phyloP scores from a whole-genome alignment of 2,113 vertebrate species.

The Corvus hawaiiensis region DNA sequence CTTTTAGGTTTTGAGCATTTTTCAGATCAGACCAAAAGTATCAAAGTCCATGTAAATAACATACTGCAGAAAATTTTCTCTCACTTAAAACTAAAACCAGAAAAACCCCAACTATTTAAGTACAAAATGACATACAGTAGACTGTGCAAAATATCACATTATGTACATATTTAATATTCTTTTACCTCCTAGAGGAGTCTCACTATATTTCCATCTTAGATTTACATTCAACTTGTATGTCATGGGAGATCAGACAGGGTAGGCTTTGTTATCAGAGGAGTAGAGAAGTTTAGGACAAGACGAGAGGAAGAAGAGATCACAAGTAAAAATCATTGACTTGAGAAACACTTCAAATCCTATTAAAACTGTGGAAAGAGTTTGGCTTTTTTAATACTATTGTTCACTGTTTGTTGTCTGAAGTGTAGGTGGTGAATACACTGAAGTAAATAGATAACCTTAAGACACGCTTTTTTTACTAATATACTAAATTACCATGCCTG shows the following conservation, averaged over 20 bases:
- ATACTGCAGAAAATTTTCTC: neutral
- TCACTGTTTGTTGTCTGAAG: neutral
- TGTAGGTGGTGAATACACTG: neutral
- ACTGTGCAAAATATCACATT: neutral
- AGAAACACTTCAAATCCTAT: neutral
- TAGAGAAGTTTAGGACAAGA: neutral
- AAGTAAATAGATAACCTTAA: neutral
- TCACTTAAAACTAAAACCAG: neutral
- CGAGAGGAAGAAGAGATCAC: neutral
- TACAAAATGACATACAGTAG: neutral
- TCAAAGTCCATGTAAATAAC: neutral
- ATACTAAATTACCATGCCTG: neutral
- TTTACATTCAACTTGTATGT: neutral
- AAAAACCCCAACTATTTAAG: fast-evolving
- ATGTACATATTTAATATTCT: neutral
- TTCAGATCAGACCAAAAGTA: slow-evolving; percentile 15
- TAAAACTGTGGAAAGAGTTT: neutral
- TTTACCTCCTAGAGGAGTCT: neutral
- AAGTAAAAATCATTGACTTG: neutral
- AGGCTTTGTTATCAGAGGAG: neutral
- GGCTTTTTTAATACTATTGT: neutral
- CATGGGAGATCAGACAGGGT: neutral
- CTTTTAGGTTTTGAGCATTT: slow-evolving; percentile 15
- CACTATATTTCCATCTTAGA: neutral
- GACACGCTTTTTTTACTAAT: neutral